phyloP scores from a whole-genome alignment of 30 jellyfish, hydroid and myxozoan genomes.

The Aurelia sp. region DNA sequence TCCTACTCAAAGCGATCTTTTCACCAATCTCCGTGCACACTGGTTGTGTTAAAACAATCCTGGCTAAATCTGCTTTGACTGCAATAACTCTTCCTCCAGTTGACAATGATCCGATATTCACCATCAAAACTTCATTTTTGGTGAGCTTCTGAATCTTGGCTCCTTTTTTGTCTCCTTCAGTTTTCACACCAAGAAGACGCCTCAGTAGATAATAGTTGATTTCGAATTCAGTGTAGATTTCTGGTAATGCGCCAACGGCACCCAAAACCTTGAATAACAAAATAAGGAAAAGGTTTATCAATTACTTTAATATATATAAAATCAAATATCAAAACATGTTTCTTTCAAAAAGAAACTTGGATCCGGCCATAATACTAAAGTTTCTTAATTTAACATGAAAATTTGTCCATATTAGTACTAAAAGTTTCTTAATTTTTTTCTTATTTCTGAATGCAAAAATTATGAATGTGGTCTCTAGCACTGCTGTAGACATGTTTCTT shows the following conservation, averaged over 20 bases:
- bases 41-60: slow-evolving; percentile 98
- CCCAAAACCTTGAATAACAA: slow-evolving; percentile 79
- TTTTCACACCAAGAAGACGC: slow-evolving; percentile 95
- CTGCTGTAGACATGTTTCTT: too few species aligned
- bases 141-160: slow-evolving; percentile 98
- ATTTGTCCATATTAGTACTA: too few species aligned
- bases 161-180: slow-evolving; percentile 99
- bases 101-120: slow-evolving; percentile 97
- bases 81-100: slow-evolving; percentile 99
- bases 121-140: slow-evolving; percentile 98
- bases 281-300: neutral
- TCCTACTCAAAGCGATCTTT: slow-evolving; percentile 97
- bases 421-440: too few species aligned
- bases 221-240: slow-evolving; percentile 95
- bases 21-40: slow-evolving; percentile 99
- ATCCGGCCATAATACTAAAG: too few species aligned
- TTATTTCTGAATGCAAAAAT: too few species aligned
- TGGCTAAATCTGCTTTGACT: slow-evolving; percentile 98
- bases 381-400: too few species aligned
- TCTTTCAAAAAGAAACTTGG: too few species aligned
- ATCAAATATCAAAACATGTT: too few species aligned
- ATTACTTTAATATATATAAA: too few species aligned
- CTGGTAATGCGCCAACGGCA: slow-evolving; percentile 99
- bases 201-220: slow-evolving; percentile 89
- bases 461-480: too few species aligned